Evolutionary conservation across 2,113 vertebrate genomes (phyloP), one percentile per base, ranked within the genome.

Genomic region (Cryptotis parvus): DNA sequence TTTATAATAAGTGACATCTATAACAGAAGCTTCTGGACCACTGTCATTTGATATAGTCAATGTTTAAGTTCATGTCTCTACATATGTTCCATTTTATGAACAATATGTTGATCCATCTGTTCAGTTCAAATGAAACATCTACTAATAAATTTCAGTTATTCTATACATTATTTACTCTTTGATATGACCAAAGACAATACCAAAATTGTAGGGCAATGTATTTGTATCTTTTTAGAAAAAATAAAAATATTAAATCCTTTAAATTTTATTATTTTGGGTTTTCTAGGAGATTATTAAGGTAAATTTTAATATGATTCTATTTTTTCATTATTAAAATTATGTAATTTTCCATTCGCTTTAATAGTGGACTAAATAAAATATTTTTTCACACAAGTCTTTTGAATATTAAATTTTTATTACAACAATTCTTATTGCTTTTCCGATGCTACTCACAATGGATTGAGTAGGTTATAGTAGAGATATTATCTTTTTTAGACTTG

Each of bases 111-210:
- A 31, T 90, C 37, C 10, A 63, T 35, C 65, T 69, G 18, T 26
- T 74, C 0, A 86, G 61, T 11, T 80, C n/a, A 37, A 61, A 12
- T 29, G 10, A 69, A 70, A 22, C 35, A 9, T 9, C 82, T 29
- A 41, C 41, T 66, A 90, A 49, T 18, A 81, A 93, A 10, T 4
- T 61, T 75, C 68, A 39, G 81, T 16, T n/a, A 86, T 81, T 49
- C 26, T 49, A 31, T 80, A 22, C 68, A 75, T 31, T 49, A 26
- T 61, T 75, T 74, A 29, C 45, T 75, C 2, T 49, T 63, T 68
- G 26, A 43, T 61, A n/a, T 75, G 33, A 68, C 27, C 6, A 45
- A 80, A 66, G 14, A 14, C 85, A 27, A 15, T n/a, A 45, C n/a
- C 31, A 90, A 79, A 78, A 85, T 4, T 58, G 10, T 8, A 29